Evolutionary conservation across 2,797 vertebrate species (phyloP).

Genomic region (Fringilla coelebs): DNA sequence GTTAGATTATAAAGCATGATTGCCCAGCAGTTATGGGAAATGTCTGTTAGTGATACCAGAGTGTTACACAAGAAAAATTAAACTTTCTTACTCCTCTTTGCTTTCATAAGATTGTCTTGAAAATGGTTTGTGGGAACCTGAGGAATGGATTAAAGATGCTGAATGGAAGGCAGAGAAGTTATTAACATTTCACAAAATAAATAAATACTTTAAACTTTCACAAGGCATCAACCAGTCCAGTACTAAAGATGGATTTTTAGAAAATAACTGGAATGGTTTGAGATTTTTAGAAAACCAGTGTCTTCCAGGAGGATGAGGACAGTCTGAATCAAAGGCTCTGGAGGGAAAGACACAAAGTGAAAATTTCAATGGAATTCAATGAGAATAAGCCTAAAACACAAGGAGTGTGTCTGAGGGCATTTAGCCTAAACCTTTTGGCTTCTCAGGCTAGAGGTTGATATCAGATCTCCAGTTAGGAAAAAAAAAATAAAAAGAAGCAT

Average conservation of each 20-base stretch:
- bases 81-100: background rate
- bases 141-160: background rate
- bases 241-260: background rate
- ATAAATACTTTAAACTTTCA: background rate
- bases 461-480: background rate
- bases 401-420: background rate
- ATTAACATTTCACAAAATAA: background rate
- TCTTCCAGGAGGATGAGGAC: background rate
- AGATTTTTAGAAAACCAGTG: background rate
- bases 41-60: background rate
- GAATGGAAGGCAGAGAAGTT: background rate
- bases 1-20: background rate
- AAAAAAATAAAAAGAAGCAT: background rate
- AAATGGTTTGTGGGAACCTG: background rate
- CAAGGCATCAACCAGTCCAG: background rate
- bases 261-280: background rate
- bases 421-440: background rate
- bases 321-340: background rate
- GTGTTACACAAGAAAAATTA: background rate
- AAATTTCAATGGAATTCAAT: background rate
- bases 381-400: background rate
- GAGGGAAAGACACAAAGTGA: background rate
- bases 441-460: background rate
- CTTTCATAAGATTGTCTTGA: background rate
- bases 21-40: background rate